Conservation (phyloP, 2,888 invertebrate species). For the Eupeodes luniger region DNA sequence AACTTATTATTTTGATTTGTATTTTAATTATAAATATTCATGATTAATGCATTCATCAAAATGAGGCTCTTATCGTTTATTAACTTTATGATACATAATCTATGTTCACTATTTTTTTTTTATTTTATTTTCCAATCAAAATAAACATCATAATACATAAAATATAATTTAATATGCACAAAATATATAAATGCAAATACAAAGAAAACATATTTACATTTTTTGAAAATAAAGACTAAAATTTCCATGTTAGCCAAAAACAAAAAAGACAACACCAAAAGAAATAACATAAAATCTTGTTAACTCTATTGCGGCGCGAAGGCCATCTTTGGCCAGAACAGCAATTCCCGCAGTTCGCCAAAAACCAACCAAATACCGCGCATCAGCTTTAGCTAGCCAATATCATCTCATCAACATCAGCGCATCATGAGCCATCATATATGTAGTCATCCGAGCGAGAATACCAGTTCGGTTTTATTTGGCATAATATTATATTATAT, state of each 20-base stretch:
- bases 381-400: not conserved
- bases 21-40: not conserved
- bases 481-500: conserved; percentile 45
- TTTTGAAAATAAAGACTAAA: conserved; percentile 9
- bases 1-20: too few species aligned
- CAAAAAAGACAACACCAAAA: conserved; percentile 6
- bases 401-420: conserved; percentile 53
- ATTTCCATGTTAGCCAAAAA: conserved; percentile 60
- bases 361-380: conserved; percentile 30
- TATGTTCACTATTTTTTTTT: not conserved
- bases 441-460: conserved; percentile 51
- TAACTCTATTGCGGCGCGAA: conserved; percentile 54
- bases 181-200: conserved; percentile 25
- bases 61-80: conserved; percentile 2
- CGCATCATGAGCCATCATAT: conserved; percentile 45
- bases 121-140: not conserved
- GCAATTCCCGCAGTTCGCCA: conserved; percentile 19
- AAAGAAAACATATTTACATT: conserved; percentile 21
- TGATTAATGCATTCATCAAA: conserved; percentile 18
- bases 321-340: conserved; percentile 66
- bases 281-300: conserved; percentile 63
- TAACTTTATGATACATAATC: conserved; percentile 18
- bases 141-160: not conserved
- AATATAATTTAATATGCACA: conserved; percentile 21
- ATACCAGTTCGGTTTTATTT: conserved; percentile 70